Evolutionary conservation across 2,113 vertebrate species (phyloP).

Genomic region (Platanista minor): DNA sequence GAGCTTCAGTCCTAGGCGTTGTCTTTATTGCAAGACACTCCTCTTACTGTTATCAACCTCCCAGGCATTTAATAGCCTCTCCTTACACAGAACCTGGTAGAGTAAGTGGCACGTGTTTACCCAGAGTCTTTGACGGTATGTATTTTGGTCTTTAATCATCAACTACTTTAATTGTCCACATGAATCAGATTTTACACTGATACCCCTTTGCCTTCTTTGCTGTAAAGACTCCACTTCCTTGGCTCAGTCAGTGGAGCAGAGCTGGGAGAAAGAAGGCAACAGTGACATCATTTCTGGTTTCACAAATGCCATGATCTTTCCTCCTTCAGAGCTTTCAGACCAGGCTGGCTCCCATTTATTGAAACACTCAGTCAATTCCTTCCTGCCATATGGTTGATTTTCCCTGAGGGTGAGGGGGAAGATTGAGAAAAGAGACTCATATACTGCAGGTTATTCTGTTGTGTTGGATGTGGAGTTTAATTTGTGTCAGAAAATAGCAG

Average conservation of each 20-base stretch:
- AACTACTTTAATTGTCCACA: not conserved
- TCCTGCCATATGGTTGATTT: constrained; percentile 24
- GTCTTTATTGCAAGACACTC: not conserved
- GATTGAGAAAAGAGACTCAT: constrained; percentile 10
- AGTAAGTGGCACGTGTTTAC: not conserved
- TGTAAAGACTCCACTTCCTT: not conserved
- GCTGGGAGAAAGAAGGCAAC: not conserved
- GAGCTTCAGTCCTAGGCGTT: accelerated
- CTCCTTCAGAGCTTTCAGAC: not conserved
- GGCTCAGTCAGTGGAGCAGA: not conserved
- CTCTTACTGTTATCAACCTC: not conserved
- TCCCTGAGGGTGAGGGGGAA: not conserved
- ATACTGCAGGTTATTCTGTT: constrained; percentile 18
- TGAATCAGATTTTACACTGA: not conserved
- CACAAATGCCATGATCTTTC: not conserved
- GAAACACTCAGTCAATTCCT: not conserved
- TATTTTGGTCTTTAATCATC: not conserved
- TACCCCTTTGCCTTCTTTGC: not conserved
- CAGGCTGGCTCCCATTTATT: not conserved
- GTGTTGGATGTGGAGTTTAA: constrained; percentile 39
- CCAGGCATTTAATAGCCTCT: not conserved
- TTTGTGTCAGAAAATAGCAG: constrained; percentile 51
- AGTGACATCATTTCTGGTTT: not conserved
- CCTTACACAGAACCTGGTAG: not conserved
- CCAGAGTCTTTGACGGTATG: not conserved